A percentile compares a stretch with the other conserved stretches of the same genome.
phyloP scores from a whole-genome alignment of 30 jellyfish, hydroid and myxozoan genomes.

The Turritopsis rubra region DNA sequence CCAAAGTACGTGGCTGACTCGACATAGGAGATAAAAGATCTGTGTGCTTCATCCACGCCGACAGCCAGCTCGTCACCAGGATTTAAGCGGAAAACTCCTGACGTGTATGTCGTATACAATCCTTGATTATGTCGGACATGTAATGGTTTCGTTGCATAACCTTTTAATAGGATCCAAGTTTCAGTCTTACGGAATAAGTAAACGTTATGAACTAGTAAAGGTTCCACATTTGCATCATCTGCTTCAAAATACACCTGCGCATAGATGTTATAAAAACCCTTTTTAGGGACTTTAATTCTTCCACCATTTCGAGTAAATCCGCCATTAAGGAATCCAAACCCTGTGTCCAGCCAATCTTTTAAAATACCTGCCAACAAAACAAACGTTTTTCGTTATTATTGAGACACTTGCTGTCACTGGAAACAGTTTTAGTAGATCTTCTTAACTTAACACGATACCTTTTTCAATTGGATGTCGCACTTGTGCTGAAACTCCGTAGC shows the following conservation, averaged over 20 bases:
- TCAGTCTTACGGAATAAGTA: constrained; percentile 24
- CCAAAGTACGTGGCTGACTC: constrained; percentile 50
- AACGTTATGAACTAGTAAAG: constrained; percentile 32
- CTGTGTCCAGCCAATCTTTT: constrained; percentile 4
- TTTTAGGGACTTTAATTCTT: constrained; percentile 26
- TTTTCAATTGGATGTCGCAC: neutral
- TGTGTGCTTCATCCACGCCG: constrained; percentile 35
- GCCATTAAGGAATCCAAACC: constrained; percentile 22
- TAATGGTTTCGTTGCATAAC: constrained; percentile 30
- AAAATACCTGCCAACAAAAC: constrained; percentile 26
- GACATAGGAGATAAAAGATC: constrained; percentile 17
- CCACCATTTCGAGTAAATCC: constrained; percentile 16
- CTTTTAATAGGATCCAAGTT: constrained; percentile 20
- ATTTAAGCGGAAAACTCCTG: constrained; percentile 39
- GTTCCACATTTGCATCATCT: constrained; percentile 22
- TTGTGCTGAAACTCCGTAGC: neutral
- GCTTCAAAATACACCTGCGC: constrained; percentile 50
- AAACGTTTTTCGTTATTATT: too few species aligned
- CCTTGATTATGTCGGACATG: constrained; percentile 15
- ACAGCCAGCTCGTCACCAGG: constrained; percentile 39
- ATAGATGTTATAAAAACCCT: constrained; percentile 38
- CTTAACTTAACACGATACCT: neutral
- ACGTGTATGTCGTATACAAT: constrained; percentile 28
- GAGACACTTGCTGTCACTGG: too few species aligned
- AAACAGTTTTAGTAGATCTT: neutral